A percentile compares a stretch with the other conserved stretches of the same genome.
Conservation (phyloP, 2,797 vertebrate species). For the Pseudocheirus occidentalis region DNA sequence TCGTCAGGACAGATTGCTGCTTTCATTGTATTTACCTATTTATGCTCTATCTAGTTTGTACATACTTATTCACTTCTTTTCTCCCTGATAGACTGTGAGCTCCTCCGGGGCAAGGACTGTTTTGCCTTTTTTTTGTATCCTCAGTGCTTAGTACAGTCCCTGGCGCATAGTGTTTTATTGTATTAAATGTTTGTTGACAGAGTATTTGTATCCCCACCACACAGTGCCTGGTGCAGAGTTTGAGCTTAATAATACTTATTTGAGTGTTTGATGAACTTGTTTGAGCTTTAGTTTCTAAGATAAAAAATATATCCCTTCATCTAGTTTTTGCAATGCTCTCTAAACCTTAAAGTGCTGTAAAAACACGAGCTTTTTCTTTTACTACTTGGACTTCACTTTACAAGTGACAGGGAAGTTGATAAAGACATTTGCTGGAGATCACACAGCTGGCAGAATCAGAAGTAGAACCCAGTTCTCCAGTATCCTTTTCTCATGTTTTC, state of each 20-base stretch:
- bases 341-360: background rate
- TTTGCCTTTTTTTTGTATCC: background rate
- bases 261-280: background rate
- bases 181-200: background rate
- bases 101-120: background rate
- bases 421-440: background rate
- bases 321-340: background rate
- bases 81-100: background rate
- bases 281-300: background rate
- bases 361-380: background rate
- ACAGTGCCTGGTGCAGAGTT: background rate
- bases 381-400: background rate
- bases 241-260: background rate
- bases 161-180: background rate
- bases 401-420: background rate
- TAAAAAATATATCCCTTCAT: background rate
- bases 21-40: background rate
- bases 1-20: background rate
- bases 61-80: background rate
- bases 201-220: background rate
- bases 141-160: background rate
- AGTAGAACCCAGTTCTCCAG: background rate
- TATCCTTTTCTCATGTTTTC: background rate
- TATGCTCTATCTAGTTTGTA: background rate
- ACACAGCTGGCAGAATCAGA: background rate